Evolutionary conservation across 2,113 vertebrate species (phyloP).

Genomic region (Nyctereutes procyonoides): DNA sequence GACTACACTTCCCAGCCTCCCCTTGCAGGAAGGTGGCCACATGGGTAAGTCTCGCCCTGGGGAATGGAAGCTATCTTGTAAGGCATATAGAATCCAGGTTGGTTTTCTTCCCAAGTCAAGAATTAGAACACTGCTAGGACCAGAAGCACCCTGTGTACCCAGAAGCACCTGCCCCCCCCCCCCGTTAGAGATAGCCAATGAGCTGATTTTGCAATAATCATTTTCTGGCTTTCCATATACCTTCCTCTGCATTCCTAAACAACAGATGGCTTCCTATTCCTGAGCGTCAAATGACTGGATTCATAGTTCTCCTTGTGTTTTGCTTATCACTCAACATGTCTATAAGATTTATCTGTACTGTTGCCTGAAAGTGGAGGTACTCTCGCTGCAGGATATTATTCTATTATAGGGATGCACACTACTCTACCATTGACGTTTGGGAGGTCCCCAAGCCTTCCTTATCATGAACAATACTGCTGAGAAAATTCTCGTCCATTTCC

Average conservation of each 20-base stretch:
- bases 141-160: not conserved
- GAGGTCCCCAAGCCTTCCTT: not conserved
- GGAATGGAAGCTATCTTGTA: not conserved
- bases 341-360: rapidly evolving
- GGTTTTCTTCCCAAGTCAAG: not conserved
- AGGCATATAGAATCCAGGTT: not conserved
- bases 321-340: not conserved
- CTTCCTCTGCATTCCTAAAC: not conserved
- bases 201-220: not conserved
- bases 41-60: rapidly evolving
- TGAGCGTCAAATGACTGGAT: rapidly evolving
- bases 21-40: not conserved
- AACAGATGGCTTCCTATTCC: not conserved
- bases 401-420: rapidly evolving
- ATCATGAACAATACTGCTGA: rapidly evolving
- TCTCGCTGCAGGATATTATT: not conserved
- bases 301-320: not conserved
- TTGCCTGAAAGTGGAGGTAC: too few relatives aligned
- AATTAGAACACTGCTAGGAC: not conserved
- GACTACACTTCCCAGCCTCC: not conserved
- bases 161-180: too few relatives aligned
- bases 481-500: not conserved
- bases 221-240: not conserved
- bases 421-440: not conserved
- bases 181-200: not conserved